Base-by-base conservation (phyloP, 2,888 invertebrate species). In the Graphium colonna region DNA sequence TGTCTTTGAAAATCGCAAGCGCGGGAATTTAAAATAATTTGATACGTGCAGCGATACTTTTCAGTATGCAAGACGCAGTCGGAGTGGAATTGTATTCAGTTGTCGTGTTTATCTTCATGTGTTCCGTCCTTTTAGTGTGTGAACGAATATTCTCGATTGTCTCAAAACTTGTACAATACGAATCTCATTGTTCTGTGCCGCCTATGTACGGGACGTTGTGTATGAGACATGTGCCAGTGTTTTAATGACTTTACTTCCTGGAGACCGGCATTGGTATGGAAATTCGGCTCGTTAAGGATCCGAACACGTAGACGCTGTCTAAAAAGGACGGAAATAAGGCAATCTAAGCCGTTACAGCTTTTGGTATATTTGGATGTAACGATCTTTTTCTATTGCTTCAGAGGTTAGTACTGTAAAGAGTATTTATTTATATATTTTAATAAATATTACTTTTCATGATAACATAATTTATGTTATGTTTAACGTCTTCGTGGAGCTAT, bases 171-270 rank as follows among this genome's bases (percentile, higher is more conserved):
- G 33, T 33, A 33, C 33, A 10, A 10, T 10, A 33, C 8, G 31
- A 36, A n/a, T n/a, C 13, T 36, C 36, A 38, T 47, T 47, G 47
- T 47, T 47, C 36, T 39, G 15, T 47, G 26, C 21, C 38, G 38
- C 21, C n/a, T 43, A 33, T 12, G 52, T 36, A 52, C 38, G 31
- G n/a, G 44, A 43, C 17, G 44, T 44, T 48, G 21, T 43, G 48
- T 53, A 44, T 39, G 53, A 28, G 38, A 49, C 44, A 53, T 44
- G 44, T 31, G 38, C 38, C 21, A 43, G 43, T 39, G 44, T 53
- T 49, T 49, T 53, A 49, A 53, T 43, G 48, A 43, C 43, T 48
- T 43, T 44, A 53, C 53, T 53, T 53, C 53, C 53, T 44, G 53
- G 48, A 49, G 48, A 18, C 48, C 15, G 18, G 48, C 49, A 49